phyloP scores from a whole-genome alignment of 2,888 invertebrate species.

The Amblyjoppa proteus region DNA sequence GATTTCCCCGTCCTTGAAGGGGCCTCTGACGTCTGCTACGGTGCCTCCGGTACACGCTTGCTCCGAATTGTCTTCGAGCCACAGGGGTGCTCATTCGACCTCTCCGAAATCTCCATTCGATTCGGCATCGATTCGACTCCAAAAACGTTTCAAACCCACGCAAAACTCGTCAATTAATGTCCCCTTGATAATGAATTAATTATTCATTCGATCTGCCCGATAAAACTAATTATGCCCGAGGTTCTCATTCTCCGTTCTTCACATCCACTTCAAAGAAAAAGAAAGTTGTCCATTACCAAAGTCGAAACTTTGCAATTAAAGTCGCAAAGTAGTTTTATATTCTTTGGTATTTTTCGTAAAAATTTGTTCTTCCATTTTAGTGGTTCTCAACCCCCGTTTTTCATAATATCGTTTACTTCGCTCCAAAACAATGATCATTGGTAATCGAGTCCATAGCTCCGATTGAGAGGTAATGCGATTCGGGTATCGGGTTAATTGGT shows the following conservation, averaged over 20 bases:
- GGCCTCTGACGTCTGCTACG: constrained; percentile 72
- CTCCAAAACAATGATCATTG: neutral
- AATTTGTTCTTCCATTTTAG: neutral
- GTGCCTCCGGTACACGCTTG: constrained; percentile 59
- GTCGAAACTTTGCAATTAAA: neutral
- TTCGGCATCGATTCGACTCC: neutral
- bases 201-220: neutral
- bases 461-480: neutral
- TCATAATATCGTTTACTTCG: neutral
- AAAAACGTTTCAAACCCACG: neutral
- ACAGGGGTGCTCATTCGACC: constrained; percentile 56
- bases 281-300: neutral
- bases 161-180: neutral
- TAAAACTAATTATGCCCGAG: neutral
- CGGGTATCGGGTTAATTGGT: neutral
- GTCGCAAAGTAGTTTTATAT: neutral
- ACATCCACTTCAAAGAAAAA: neutral
- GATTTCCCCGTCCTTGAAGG: constrained; percentile 79
- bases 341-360: neutral
- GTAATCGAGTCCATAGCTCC: neutral
- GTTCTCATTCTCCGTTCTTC: neutral
- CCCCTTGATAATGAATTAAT: neutral
- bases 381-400: neutral
- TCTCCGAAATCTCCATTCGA: neutral
- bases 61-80: constrained; percentile 61